A percentile compares a stretch with the other conserved stretches of the same genome.
Evolutionary conservation across 2,888 invertebrate genomes (phyloP).

Genomic region (Parthenolecanium corni): DNA sequence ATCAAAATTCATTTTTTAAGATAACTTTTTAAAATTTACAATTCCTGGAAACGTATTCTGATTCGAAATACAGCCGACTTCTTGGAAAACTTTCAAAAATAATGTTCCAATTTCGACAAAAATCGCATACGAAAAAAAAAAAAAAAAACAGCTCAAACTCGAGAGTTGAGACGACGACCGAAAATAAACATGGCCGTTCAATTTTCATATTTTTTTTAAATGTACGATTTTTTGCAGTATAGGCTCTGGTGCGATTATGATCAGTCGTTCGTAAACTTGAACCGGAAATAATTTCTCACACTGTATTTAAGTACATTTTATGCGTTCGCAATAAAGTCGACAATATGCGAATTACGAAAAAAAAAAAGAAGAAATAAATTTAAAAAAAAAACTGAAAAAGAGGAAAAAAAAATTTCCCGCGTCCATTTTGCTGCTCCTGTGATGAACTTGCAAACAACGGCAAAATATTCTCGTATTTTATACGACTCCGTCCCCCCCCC

Average conservation of each 20-base stretch:
- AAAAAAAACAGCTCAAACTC: no score
- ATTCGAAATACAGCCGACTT: no score
- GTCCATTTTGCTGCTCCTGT: slow-evolving; percentile 32
- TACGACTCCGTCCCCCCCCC: slow-evolving; percentile 2
- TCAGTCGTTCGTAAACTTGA: slow-evolving; percentile 32
- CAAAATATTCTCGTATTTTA: slow-evolving; percentile 29
- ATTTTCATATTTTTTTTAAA: slow-evolving; percentile 32
- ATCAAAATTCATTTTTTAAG: no score
- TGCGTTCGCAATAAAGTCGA: slow-evolving; percentile 28
- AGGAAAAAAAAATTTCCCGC: slow-evolving; percentile 32
- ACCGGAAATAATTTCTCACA: slow-evolving; percentile 37
- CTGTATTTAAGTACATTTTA: slow-evolving; percentile 36
- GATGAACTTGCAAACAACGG: slow-evolving; percentile 37
- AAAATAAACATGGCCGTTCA: slow-evolving; percentile 14
- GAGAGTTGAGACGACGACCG: no score
- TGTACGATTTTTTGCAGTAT: slow-evolving; percentile 37
- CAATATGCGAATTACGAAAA: no score
- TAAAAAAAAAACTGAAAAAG: slow-evolving; percentile 36
- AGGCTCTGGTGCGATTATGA: slow-evolving; percentile 37
- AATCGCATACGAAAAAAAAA: no score
- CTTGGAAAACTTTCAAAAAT: no score
- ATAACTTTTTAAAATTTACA: no score
- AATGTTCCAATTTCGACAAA: no score
- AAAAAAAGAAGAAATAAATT: slow-evolving; percentile 23
- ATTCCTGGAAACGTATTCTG: no score